A percentile compares a stretch with the other conserved stretches of the same genome.
These are phyloP conservation scores for Aramus guarauna DNA, from an alignment of 2,113 vertebrate species.

Conservation along the genomic window DNA sequence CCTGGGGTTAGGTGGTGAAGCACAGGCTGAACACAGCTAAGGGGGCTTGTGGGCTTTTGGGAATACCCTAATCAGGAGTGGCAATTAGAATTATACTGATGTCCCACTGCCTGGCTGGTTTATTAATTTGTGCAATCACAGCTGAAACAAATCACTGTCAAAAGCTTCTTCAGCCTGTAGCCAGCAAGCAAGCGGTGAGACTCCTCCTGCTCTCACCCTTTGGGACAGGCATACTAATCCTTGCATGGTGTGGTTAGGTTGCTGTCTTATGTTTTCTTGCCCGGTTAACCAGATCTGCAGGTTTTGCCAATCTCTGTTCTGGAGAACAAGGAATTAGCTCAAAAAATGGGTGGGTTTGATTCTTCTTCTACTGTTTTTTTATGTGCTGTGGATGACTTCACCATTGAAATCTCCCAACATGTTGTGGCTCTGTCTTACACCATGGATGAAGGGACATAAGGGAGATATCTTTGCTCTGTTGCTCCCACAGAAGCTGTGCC, in stretches of 20 bases:
- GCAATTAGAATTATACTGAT: neutral
- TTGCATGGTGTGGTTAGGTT: neutral
- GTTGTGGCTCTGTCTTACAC: neutral
- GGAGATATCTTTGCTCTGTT: neutral
- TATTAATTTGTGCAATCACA: neutral
- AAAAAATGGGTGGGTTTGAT: neutral
- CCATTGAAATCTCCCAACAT: neutral
- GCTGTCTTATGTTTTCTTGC: neutral
- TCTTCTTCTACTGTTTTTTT: neutral
- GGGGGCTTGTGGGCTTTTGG: neutral
- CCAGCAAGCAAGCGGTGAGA: neutral
- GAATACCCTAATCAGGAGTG: neutral
- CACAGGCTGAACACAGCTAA: fast-evolving
- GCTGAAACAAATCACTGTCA: neutral
- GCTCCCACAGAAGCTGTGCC: neutral
- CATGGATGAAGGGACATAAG: fast-evolving
- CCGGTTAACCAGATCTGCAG: neutral
- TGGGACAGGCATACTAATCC: neutral
- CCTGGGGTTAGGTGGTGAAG: neutral
- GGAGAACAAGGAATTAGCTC: neutral
- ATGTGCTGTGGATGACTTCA: neutral
- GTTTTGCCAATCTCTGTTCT: neutral
- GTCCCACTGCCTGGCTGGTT: neutral
- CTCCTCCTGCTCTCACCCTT: neutral
- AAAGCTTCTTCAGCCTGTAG: neutral